A percentile compares a stretch with the other conserved stretches of the same genome.
Evolutionary conservation across 2,888 invertebrate genomes (phyloP).

Genomic region (Euspilapteryx auroguttella): DNA sequence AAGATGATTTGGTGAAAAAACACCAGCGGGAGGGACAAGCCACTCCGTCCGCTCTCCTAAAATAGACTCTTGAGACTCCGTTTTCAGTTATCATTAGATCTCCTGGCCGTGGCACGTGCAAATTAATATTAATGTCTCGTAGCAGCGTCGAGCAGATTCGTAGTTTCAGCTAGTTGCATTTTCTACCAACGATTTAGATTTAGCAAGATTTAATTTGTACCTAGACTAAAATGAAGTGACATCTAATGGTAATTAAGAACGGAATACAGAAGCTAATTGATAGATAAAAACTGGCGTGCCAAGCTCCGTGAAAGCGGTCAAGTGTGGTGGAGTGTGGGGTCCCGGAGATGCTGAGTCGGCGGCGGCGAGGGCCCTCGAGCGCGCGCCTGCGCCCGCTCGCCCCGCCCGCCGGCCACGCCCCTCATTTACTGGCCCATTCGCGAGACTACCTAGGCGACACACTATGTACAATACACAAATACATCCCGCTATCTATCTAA

Average conservation of each 20-base stretch:
- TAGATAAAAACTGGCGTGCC: too few relatives aligned
- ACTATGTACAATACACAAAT: background rate
- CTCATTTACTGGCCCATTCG: conserved; percentile 30
- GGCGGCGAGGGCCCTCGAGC: conserved; percentile 12
- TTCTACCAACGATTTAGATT: too few relatives aligned
- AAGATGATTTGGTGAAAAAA: too few relatives aligned
- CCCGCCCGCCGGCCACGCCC: conserved; percentile 26
- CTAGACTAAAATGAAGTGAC: too few relatives aligned
- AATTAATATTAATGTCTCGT: conserved; percentile 18
- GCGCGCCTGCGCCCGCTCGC: conserved; percentile 38
- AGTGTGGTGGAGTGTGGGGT: conserved; percentile 32
- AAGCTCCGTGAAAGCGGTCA: conserved; percentile 17
- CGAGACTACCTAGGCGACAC: background rate
- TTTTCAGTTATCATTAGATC: conserved; percentile 7
- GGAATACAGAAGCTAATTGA: too few relatives aligned
- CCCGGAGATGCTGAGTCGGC: background rate
- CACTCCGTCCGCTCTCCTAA: conserved; percentile 27
- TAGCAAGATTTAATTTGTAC: too few relatives aligned
- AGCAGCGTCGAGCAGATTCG: conserved; percentile 10
- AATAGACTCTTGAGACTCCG: conserved; percentile 28
- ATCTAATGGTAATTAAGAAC: too few relatives aligned
- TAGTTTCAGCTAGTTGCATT: too few relatives aligned
- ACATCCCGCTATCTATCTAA: too few relatives aligned
- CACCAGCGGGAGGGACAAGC: too few relatives aligned
- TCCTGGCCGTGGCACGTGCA: conserved; percentile 13